Conservation (phyloP, 1,140 invertebrate species). For the Drosophila paulistorum region DNA sequence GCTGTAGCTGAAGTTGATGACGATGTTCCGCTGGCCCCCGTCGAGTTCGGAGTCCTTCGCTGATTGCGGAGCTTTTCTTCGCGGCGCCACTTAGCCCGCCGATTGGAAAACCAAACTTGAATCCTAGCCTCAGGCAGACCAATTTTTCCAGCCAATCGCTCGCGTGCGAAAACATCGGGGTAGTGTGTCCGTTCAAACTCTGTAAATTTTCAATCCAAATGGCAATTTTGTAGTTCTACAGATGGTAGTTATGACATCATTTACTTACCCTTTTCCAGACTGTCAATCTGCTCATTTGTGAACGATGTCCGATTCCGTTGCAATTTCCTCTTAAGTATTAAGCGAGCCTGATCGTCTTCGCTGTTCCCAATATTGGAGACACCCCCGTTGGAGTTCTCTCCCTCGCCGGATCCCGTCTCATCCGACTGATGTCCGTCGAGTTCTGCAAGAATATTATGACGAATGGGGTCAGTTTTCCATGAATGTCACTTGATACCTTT, state of each 20-base stretch:
- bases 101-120: conserved; percentile 99
- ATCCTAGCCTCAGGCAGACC: conserved; percentile 98
- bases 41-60: conserved; percentile 83
- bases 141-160: conserved; percentile 97
- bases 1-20: conserved; percentile 55
- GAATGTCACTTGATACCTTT: conserved; percentile 20
- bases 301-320: conserved; percentile 99
- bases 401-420: conserved; percentile 88
- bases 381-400: conserved; percentile 90
- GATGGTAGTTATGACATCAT: background rate
- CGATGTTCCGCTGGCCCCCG: conserved; percentile 49
- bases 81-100: conserved; percentile 98
- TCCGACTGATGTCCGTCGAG: conserved; percentile 88
- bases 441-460: conserved; percentile 66
- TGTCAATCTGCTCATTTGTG: conserved; percentile 99
- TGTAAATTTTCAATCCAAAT: conserved; percentile 18
- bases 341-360: conserved; percentile 93
- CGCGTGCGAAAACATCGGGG: conserved; percentile 94
- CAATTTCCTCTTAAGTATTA: conserved; percentile 97
- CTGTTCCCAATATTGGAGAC: conserved; percentile 87
- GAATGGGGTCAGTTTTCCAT: conserved; percentile 15
- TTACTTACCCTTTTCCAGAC: conserved; percentile 95
- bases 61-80: conserved; percentile 98
- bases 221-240: background rate
- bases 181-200: conserved; percentile 96